Conservation (phyloP, 2,888 invertebrate genomes). For the Epinotia demarniana region DNA sequence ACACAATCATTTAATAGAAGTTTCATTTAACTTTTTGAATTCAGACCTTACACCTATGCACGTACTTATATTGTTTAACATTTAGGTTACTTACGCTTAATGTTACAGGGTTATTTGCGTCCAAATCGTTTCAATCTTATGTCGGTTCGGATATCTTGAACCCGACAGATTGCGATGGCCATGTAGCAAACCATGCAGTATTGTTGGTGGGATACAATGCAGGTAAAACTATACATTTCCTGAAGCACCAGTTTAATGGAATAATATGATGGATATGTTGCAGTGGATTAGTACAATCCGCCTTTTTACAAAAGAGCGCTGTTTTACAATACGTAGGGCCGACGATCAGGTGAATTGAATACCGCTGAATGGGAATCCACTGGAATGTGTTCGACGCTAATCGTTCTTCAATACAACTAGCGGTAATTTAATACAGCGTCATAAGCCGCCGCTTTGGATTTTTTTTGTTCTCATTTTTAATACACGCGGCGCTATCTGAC, state of each 20-base stretch:
- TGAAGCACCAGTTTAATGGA: neutral
- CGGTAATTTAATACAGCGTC: too few species aligned
- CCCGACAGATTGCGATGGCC: neutral
- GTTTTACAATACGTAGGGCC: too few species aligned
- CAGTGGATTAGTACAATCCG: too few species aligned
- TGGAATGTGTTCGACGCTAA: too few species aligned
- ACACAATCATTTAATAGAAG: neutral
- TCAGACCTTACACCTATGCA: neutral
- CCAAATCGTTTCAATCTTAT: fast-evolving
- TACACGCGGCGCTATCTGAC: too few species aligned
- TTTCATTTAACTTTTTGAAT: neutral
- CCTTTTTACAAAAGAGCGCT: too few species aligned
- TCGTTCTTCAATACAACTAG: too few species aligned
- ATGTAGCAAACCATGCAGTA: neutral
- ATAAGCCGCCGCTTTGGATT: too few species aligned
- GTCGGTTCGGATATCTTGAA: neutral
- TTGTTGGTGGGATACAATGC: neutral
- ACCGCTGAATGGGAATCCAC: too few species aligned
- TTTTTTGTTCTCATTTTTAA: too few species aligned
- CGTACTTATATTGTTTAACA: neutral
- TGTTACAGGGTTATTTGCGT: neutral
- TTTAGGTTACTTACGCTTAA: neutral
- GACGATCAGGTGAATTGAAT: too few species aligned
- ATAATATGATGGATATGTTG: neutral
- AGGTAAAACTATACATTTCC: neutral